Evolutionary conservation across 1,140 invertebrate species (phyloP).

Genomic region (Ceratoteleas bidentatus): DNA sequence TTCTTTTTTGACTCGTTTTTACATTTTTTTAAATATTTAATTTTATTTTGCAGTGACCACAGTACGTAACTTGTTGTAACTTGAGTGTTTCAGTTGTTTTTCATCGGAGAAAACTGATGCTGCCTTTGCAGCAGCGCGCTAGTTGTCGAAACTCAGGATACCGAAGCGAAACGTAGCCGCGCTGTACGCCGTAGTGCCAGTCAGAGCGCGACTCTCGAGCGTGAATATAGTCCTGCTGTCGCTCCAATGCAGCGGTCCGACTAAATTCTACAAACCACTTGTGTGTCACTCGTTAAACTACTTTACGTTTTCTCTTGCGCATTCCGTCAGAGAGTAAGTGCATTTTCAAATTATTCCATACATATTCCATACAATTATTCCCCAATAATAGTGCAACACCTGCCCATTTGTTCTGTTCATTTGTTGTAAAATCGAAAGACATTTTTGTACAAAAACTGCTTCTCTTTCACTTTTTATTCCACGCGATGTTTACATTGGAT

Average conservation of each 20-base stretch:
- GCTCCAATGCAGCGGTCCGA: slow-evolving; percentile 8
- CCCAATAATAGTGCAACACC: no score
- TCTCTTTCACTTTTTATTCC: background rate
- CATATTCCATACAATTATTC: background rate
- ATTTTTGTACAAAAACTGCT: no score
- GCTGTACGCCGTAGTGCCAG: slow-evolving; percentile 43
- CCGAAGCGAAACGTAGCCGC: slow-evolving; percentile 51
- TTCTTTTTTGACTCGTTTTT: no score
- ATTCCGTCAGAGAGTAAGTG: no score
- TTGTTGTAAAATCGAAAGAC: no score
- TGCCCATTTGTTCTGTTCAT: no score
- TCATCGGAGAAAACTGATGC: slow-evolving; percentile 46
- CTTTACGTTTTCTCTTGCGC: background rate
- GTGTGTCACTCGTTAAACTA: slow-evolving; percentile 1
- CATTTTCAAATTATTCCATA: background rate
- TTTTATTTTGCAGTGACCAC: no score
- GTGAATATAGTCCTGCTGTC: slow-evolving; percentile 36
- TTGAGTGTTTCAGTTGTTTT: slow-evolving; percentile 21
- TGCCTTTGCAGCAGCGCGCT: slow-evolving; percentile 38
- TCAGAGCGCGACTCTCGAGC: slow-evolving; percentile 62
- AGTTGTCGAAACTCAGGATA: slow-evolving; percentile 54
- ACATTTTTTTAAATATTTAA: no score
- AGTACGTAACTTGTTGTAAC: background rate
- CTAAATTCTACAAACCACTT: slow-evolving; percentile 9
- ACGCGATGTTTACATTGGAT: background rate